Evolutionary conservation across 2,888 invertebrate genomes (phyloP).

Genomic region (Calameuta filiformis): DNA sequence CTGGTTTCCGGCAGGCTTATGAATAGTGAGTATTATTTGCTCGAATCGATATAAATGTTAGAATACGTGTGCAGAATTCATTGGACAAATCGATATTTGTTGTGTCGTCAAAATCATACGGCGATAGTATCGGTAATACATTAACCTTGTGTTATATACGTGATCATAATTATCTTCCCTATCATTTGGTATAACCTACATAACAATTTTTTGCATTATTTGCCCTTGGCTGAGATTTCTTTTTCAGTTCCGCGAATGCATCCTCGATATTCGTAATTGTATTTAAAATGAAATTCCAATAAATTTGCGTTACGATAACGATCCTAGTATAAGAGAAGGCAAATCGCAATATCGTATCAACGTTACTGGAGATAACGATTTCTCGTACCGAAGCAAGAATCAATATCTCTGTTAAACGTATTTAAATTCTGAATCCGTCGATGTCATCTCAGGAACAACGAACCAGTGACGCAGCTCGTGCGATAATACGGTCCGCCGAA

Average conservation of each 20-base stretch:
- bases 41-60: background rate
- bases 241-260: background rate
- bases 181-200: background rate
- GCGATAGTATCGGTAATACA: too few species aligned
- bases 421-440: background rate
- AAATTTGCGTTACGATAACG: background rate
- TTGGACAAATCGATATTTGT: background rate
- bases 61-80: background rate
- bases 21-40: background rate
- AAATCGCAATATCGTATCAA: background rate
- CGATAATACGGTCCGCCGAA: background rate
- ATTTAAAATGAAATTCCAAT: background rate
- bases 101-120: background rate
- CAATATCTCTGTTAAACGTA: background rate
- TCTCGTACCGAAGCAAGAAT: background rate
- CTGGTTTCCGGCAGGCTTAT: background rate
- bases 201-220: background rate
- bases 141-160: background rate
- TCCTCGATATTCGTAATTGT: background rate
- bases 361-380: background rate
- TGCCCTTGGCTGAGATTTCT: background rate
- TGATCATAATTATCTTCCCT: background rate
- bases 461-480: background rate
- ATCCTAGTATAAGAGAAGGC: background rate
- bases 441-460: background rate